Evolutionary conservation across 2,888 invertebrate genomes (phyloP).

Genomic region (Ametastegia equiseti): DNA sequence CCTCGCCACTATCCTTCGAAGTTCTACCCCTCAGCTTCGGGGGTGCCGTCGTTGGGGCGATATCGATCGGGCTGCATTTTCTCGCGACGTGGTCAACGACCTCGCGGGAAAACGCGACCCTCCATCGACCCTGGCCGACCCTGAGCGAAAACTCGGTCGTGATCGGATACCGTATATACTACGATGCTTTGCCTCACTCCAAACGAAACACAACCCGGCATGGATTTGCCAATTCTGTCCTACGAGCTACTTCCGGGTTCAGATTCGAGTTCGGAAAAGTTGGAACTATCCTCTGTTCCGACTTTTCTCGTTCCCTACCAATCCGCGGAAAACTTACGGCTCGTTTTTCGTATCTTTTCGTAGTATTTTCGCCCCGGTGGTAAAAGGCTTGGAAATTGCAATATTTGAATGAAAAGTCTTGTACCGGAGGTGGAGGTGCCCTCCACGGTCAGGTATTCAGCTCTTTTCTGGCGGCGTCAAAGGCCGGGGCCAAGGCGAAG

Average conservation of each 20-base stretch:
- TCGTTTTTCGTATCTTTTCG: too few species aligned
- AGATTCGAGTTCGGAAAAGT: not conserved
- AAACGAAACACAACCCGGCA: not conserved
- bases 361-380: not conserved
- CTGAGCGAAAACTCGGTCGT: constrained; percentile 43
- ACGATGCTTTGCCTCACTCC: not conserved
- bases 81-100: constrained; percentile 46
- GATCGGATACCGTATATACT: not conserved
- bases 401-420: not conserved
- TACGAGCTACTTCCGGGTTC: not conserved
- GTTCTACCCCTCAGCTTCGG: constrained; percentile 33
- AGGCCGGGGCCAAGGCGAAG: constrained; percentile 20
- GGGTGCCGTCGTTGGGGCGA: constrained; percentile 43
- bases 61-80: constrained; percentile 50
- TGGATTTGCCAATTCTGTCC: not conserved
- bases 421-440: not conserved
- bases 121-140: constrained; percentile 40
- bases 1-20: constrained; percentile 30
- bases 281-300: too few species aligned
- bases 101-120: constrained; percentile 48
- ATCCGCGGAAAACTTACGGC: too few species aligned
- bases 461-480: not conserved
- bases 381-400: not conserved
- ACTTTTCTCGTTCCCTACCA: too few species aligned
- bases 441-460: not conserved